Evolutionary conservation across 2,113 vertebrate species (phyloP), one percentile per base, ranked within the genome.

Genomic region (Ranitomeya imitator): DNA sequence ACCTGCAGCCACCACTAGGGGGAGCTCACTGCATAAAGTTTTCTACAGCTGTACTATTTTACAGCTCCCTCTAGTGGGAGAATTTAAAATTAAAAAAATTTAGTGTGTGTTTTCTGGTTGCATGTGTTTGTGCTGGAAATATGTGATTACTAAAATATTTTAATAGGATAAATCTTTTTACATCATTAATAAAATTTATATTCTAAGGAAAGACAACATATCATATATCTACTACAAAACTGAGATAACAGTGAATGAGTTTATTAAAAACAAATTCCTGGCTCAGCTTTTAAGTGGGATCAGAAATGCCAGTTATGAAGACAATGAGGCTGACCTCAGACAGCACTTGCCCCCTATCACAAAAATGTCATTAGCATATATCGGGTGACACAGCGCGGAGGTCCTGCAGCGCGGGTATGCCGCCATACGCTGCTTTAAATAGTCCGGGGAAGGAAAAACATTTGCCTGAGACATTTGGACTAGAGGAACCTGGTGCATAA

Each of bases 311-410:
- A 59, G 55, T 3, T 60, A 81, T 60, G 79, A 18, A 60, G n/a
- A 60, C 55, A 60, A 60, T 60, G 57, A 60, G 23, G 55, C 79
- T 31, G 79, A 61, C 77, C 67, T 59, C 82, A 63, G 82, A 0
- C 82, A 76, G 78, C 85, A 55, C 90, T 85, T 85, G 78, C 87
- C 7, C 54, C 78, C 57, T 80, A 0, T 83, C 69, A 23, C 19
- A 61, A 26, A 12, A 71, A 90, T 87, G 90, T 83, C 85, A 87
- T 89, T 12, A 86, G n/a, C 14, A n/a, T 85, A 65, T 90, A 86
- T 90, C 90, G 90, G 90, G 31, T 79, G 89, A 73, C 84, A 76
- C 18, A 63, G 76, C 55, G 12, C n/a, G 19, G 57, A 60, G 79
- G 18, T 60, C 55, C 55, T 11, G 54, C 54, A 26, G 78, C 54